Evolutionary conservation across 2,888 invertebrate species (phyloP), one percentile per base, ranked within the genome.

Genomic region (Cyclophora punctaria): DNA sequence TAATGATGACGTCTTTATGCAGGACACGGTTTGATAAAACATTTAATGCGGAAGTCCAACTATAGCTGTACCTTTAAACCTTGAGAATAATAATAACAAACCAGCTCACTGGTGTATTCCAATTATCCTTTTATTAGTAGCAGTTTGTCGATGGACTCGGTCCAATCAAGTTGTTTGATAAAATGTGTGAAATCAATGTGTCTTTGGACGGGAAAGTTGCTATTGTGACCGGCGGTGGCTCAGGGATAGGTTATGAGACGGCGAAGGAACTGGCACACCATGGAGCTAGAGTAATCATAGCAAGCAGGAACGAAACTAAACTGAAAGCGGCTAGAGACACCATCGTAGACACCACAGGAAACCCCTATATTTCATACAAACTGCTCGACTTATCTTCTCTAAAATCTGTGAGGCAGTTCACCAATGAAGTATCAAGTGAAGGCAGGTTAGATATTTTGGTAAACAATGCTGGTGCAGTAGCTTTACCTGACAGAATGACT

Each of bases 391-490:
- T 90, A 40, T 78, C 67, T 40, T 90, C 89, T 0, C 59, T 90
- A 4, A 71, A 73, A 51, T 90, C 90, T 6, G 84, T 90, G 3
- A 81, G 91, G 53, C 75, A 75, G 45, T 93, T 93, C 64, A 90
- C 90, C 0, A 73, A 75, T 45, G 83, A 87, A 50, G 74, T 86
- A 0, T 64, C 72, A 35, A 60, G 59, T 7, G 89, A 89, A 67
- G 63, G 70, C 2, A 70, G 69, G 47, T 58, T 92, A 33, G 84
- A 92, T 60, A 79, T 90, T 3, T 69, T 92, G 33, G 68, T 92
- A 48, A 91, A 91, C 68, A 92, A 91, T 60, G 91, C 91, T 1
- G 92, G 91, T n/a, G 78, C 89, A 0, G 64, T 80, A 2, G 84
- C 75, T 0, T 60, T 83, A 0, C 78, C 83, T 0, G 81, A 85